Conservation (phyloP, 2,113 vertebrate species). For the Cariama cristata region DNA sequence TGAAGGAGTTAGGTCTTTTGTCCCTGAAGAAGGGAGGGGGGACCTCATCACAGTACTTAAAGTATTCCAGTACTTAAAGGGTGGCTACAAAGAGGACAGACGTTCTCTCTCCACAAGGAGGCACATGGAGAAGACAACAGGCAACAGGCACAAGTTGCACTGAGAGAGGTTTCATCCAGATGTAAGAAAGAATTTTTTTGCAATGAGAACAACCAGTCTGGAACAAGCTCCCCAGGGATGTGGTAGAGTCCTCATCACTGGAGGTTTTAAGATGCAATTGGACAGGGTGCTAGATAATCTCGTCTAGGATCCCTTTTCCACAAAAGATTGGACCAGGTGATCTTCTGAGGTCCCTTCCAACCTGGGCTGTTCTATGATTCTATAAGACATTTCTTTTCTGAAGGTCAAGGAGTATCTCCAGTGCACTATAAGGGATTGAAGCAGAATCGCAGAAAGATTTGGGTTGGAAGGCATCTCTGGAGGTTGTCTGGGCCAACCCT, state of each 20-base stretch:
- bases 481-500: neutral
- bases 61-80: neutral
- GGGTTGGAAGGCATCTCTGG: neutral
- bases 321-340: neutral
- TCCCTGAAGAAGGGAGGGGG: neutral
- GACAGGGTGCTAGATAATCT: neutral
- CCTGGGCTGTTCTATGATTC: neutral
- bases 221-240: neutral
- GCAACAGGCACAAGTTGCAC: neutral
- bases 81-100: neutral
- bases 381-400: neutral
- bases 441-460: neutral
- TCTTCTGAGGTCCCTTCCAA: neutral
- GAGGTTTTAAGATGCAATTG: neutral
- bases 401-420: neutral
- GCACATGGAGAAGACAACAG: neutral
- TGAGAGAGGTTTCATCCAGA: neutral
- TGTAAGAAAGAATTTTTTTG: neutral
- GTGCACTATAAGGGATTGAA: accelerated
- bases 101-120: neutral
- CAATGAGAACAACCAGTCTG: neutral
- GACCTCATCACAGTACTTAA: neutral
- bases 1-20: neutral
- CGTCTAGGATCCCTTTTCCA: neutral
- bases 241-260: neutral